These are phyloP conservation scores for Heliconius sara DNA, from an alignment of 2,888 invertebrate genomes.

Conservation along the genomic window DNA sequence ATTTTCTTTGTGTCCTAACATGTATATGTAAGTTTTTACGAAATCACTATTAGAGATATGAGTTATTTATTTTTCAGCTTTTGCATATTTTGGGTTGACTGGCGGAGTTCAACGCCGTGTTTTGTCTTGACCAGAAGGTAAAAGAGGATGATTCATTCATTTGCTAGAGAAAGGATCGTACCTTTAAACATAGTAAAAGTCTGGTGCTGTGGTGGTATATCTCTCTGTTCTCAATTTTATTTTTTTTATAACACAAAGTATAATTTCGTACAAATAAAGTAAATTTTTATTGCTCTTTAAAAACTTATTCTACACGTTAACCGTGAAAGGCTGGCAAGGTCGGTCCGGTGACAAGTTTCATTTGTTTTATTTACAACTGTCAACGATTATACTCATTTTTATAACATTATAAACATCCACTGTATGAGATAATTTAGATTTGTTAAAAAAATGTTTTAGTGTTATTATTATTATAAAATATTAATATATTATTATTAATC, in stretches of 20 bases:
- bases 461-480: too few species aligned
- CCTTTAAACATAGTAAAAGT: too few species aligned
- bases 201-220: too few species aligned
- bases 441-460: background rate
- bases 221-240: too few species aligned
- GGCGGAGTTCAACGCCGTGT: too few species aligned
- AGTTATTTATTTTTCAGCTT: background rate
- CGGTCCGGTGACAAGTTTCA: slow-evolving; percentile 17
- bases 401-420: background rate
- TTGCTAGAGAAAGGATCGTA: too few species aligned
- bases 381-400: slow-evolving; percentile 29
- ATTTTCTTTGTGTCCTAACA: background rate
- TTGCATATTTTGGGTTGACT: too few species aligned
- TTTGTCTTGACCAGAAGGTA: too few species aligned
- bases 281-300: background rate
- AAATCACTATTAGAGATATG: background rate
- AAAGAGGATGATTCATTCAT: too few species aligned
- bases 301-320: background rate
- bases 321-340: slow-evolving; percentile 37
- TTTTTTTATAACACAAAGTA: background rate
- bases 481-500: too few species aligned
- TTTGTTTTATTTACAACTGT: slow-evolving; percentile 30
- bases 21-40: background rate
- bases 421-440: slow-evolving; percentile 9
- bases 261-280: background rate